These are phyloP conservation scores for Sylvia borin DNA, from an alignment of 2,797 vertebrate genomes.

Conservation along the genomic window DNA sequence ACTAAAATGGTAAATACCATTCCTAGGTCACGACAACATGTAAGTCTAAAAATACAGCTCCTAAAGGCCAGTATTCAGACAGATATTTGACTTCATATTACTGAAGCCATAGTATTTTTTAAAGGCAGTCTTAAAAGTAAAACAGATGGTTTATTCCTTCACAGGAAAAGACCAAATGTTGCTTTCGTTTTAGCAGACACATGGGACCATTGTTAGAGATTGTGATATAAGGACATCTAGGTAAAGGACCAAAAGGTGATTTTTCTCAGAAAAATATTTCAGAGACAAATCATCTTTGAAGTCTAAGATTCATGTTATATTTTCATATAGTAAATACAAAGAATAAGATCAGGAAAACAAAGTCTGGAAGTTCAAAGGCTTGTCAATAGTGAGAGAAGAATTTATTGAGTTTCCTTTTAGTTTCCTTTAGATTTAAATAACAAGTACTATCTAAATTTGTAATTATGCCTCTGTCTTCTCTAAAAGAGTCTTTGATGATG, in stretches of 20 bases:
- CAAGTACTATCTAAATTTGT: not conserved
- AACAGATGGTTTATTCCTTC: not conserved
- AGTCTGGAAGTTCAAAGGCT: not conserved
- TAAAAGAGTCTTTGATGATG: constrained; percentile 84
- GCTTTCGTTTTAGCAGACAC: not conserved
- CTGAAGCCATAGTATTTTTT: not conserved
- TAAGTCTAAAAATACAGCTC: not conserved
- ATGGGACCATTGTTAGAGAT: not conserved
- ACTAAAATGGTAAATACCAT: too few species aligned
- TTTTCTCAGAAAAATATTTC: not conserved
- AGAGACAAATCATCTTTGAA: not conserved
- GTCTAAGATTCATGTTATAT: not conserved
- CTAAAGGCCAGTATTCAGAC: not conserved
- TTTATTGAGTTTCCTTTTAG: not conserved
- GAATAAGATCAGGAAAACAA: not conserved
- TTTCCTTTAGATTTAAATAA: not conserved
- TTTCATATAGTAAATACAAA: not conserved
- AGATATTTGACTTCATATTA: not conserved
- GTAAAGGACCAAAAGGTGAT: not conserved
- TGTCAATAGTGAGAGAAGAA: not conserved
- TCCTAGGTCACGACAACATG: not conserved
- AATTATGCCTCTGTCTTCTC: not conserved
- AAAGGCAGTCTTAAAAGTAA: not conserved
- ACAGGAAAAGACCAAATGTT: not conserved
- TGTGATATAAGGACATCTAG: not conserved